Evolutionary conservation across 2,888 invertebrate species (phyloP).

Genomic region (Osmoderma eremita): DNA sequence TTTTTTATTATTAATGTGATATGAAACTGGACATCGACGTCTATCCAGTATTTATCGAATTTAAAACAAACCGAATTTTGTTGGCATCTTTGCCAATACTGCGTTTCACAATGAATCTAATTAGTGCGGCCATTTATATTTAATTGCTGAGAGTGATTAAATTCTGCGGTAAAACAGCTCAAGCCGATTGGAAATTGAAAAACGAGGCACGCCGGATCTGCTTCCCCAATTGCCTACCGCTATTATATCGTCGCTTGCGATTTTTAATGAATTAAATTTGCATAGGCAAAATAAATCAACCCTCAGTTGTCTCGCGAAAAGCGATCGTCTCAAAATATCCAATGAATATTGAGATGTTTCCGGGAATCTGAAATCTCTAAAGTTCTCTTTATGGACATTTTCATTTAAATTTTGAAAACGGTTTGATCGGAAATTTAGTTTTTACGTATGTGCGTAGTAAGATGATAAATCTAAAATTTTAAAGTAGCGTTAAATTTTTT

Average conservation of each 20-base stretch:
- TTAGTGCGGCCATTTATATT: constrained; percentile 25
- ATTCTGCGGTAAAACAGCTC: constrained; percentile 29
- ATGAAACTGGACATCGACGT: background rate
- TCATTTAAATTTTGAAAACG: background rate
- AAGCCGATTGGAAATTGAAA: constrained; percentile 24
- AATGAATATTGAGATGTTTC: constrained; percentile 26
- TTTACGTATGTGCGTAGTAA: constrained; percentile 1
- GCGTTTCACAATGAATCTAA: constrained; percentile 11
- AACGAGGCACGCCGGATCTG: background rate
- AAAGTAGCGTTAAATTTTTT: too few relatives aligned
- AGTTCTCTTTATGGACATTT: background rate
- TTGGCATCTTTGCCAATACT: constrained; percentile 9
- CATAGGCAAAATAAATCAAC: constrained; percentile 50
- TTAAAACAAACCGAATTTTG: constrained; percentile 2
- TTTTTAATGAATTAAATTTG: constrained; percentile 49
- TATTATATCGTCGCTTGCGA: constrained; percentile 30
- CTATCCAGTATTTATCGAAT: background rate
- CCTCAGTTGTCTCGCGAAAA: constrained; percentile 23
- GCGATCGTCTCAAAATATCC: background rate
- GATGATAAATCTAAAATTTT: too few relatives aligned
- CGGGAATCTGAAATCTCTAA: background rate
- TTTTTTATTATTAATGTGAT: too few relatives aligned
- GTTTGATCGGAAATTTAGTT: background rate
- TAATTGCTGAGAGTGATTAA: constrained; percentile 43
- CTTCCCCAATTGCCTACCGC: background rate